A percentile compares a stretch with the other conserved stretches of the same genome.
Evolutionary conservation across 2,113 vertebrate species (phyloP).

Genomic region (Hemiscyllium ocellatum): DNA sequence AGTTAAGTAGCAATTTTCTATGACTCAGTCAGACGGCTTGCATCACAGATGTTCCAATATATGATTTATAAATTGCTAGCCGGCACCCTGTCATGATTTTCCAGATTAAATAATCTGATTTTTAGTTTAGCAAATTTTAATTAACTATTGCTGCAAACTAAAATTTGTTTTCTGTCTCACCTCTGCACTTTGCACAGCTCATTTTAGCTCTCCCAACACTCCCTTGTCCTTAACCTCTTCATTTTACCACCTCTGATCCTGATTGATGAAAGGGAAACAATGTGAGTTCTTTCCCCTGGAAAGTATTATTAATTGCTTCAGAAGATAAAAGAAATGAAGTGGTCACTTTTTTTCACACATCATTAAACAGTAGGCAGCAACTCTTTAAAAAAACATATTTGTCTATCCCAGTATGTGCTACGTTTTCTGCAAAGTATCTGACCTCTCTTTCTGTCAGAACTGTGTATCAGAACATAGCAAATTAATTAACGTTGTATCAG

Average conservation of each 20-base stretch:
- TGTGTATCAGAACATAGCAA: not conserved
- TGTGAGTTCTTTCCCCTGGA: not conserved
- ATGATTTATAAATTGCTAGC: conserved; percentile 31
- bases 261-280: not conserved
- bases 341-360: not conserved
- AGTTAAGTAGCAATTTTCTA: conserved; percentile 29
- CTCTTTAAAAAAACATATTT: not conserved
- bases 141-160: not conserved
- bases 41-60: conserved; percentile 17
- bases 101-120: not conserved
- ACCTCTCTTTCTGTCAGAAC: not conserved
- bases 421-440: not conserved
- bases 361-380: not conserved
- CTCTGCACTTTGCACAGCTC: not conserved
- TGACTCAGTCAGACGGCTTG: conserved; percentile 22
- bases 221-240: not conserved
- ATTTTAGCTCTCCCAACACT: not conserved
- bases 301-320: not conserved
- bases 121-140: not conserved
- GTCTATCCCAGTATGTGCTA: not conserved
- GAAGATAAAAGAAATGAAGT: not conserved
- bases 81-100: not conserved
- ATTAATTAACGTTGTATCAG: not conserved
- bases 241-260: not conserved
- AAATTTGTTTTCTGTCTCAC: not conserved